These are phyloP conservation scores for Teleogryllus oceanicus DNA, from an alignment of 2,888 invertebrate genomes.

Conservation along the genomic window DNA sequence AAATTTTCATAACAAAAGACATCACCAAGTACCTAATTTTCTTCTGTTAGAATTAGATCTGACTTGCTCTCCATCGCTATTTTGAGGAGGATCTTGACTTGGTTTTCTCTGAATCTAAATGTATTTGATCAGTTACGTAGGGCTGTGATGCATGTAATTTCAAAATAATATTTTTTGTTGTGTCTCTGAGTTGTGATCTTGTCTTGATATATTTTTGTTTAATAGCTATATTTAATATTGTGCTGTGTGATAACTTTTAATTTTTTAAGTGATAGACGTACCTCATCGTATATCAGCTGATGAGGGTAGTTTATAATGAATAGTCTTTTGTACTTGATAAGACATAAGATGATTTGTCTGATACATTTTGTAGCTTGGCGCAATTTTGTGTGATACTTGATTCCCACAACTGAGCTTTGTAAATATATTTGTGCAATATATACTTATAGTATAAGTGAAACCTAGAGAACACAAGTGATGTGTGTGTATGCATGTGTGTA, in stretches of 20 bases:
- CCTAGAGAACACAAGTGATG: constrained; percentile 29
- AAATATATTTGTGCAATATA: constrained; percentile 34
- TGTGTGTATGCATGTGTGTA: constrained; percentile 30
- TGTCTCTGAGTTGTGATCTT: neutral
- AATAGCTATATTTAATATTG: neutral
- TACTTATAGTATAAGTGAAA: constrained; percentile 34
- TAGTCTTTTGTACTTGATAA: constrained; percentile 12
- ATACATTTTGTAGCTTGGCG: constrained; percentile 26
- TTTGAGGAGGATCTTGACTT: neutral
- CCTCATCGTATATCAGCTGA: neutral
- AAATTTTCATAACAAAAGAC: neutral
- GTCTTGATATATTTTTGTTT: neutral
- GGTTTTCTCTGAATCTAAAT: neutral
- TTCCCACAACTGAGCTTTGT: constrained; percentile 33
- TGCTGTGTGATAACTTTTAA: neutral
- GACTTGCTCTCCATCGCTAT: neutral
- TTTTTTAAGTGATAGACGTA: neutral
- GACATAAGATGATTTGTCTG: neutral
- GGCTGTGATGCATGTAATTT: neutral
- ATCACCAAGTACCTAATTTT: neutral
- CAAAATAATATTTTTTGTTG: neutral
- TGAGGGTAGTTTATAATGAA: neutral
- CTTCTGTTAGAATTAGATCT: neutral
- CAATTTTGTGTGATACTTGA: constrained; percentile 25
- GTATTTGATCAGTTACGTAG: neutral